Evolutionary conservation across 2,113 vertebrate genomes (phyloP), one percentile per base, ranked within the genome.

Genomic region (Platysteira castanea): DNA sequence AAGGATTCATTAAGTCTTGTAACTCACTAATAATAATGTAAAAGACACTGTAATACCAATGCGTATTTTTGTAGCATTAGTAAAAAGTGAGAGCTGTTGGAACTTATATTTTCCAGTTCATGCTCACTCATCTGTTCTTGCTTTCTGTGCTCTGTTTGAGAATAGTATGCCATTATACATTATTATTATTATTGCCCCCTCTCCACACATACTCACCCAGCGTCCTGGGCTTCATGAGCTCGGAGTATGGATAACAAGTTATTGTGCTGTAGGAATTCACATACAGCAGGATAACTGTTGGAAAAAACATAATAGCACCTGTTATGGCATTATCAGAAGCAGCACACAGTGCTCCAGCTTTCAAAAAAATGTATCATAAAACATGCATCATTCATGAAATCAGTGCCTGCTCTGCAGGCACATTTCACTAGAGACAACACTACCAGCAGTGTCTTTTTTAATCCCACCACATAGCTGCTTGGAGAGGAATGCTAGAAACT

Each of bases 191-290:
- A 87, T 41, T 28, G 6, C 3, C 28, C 26, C 44, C 57, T n/a
- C 28, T 60, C 71, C 64, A 57, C 15, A 61, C 49, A 59, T 28
- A 98, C 99, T 99, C 97, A 99, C 99, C 99, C 99, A 94, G 99
- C 99, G 61, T 99, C 99, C 95, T 99, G 99, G 96, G 99, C 99
- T 99, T 99, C 99, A 68, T 99, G 99, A 96, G 99, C 99, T 98
- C 99, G 98, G 89, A 99, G 99, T 98, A 99, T 98, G 87, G 99
- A 99, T 98, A 99, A 99, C 98, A 99, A 99, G 97, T 99, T 99
- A 99, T 99, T 99, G 98, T 99, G 99, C 98, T 99, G 99, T 98
- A 99, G 98, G 98, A 99, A 99, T 98, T 99, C 99, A 97, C 99
- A 99, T 90, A 99, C 99, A 94, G 99, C 99, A 60, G 99, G 99